Evolutionary conservation across 2,797 vertebrate genomes (phyloP), one percentile per base, ranked within the genome.

Genomic region (Eurystomus glaucurus): DNA sequence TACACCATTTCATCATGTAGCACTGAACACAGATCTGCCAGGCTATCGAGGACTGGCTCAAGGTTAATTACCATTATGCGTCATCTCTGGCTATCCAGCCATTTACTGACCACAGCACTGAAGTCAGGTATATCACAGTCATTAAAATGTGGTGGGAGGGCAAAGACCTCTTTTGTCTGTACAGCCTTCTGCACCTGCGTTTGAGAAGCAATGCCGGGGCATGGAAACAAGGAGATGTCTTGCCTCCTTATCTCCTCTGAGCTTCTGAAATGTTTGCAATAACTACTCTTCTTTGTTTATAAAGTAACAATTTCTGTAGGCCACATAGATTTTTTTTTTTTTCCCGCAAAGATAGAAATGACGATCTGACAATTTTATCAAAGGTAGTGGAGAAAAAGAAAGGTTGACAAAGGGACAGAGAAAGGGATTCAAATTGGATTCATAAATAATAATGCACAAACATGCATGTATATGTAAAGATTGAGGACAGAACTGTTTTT

Each of bases 1-100:
- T 48, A 25, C 0, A 1, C 6, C 29, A 4, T 18, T 57, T 21
- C 45, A 31, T 29, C n/a, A 15, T 3, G 4, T 1, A 33, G 15
- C 52, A 37, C 41, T 60, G 45, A 62, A 66, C 2, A 14, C 26
- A 33, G 39, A 28, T 20, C 7, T 45, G 31, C 5, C n/a, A 52
- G 45, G 11, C 28, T 83, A 4, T 2, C 3, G 31, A 7, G 17
- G 8, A 41, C 31, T 26, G 61, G 35, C 9, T 82, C 0, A 0
- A 15, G n/a, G 11, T 48, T 80, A 7, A n/a, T 65, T 37, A 69
- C 14, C 10, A 0, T 29, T 48, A 31, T 3, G 15, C 12, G 12
- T 7, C 33, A 2, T 37, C 17, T 58, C 14, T 43, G 74, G 39
- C 14, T 37, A 19, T 19, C 16, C 54, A 51, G 25, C 4, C 16